Conservation (phyloP, 2,113 vertebrate genomes). For the Malurus cyaneus region DNA sequence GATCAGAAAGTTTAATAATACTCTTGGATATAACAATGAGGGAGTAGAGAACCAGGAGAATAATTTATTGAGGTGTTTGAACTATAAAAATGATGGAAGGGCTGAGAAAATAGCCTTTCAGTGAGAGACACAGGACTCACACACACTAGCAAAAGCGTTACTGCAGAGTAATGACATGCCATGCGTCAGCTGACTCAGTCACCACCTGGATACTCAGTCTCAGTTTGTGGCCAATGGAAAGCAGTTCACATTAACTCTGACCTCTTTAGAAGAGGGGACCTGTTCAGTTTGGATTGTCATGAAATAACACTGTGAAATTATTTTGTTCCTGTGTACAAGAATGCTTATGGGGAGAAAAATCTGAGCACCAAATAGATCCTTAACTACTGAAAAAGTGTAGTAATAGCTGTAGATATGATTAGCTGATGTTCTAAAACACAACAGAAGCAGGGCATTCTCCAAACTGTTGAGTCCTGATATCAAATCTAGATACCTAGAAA, state of each 20-base stretch:
- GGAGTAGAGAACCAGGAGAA: not conserved
- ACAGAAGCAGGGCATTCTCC: not conserved
- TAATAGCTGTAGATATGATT: not conserved
- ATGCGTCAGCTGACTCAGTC: constrained; percentile 2
- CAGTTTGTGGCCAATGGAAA: constrained; percentile 1
- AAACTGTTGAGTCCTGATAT: not conserved
- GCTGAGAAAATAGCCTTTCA: not conserved
- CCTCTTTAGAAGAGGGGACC: not conserved
- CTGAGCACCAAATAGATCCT: not conserved
- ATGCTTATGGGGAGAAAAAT: not conserved
- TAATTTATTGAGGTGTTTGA: not conserved
- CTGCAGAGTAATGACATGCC: not conserved
- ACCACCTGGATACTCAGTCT: not conserved
- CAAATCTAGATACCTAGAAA: not conserved
- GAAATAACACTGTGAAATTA: not conserved
- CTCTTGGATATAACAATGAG: not conserved
- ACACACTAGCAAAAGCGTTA: not conserved
- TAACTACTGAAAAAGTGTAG: not conserved
- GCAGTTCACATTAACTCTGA: not conserved
- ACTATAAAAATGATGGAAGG: not conserved
- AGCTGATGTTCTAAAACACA: not conserved
- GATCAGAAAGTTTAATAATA: not conserved
- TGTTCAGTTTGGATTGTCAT: not conserved
- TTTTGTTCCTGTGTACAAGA: not conserved
- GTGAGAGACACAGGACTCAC: not conserved